phyloP scores from a whole-genome alignment of 2,888 invertebrate species.

The Acleris cristana region DNA sequence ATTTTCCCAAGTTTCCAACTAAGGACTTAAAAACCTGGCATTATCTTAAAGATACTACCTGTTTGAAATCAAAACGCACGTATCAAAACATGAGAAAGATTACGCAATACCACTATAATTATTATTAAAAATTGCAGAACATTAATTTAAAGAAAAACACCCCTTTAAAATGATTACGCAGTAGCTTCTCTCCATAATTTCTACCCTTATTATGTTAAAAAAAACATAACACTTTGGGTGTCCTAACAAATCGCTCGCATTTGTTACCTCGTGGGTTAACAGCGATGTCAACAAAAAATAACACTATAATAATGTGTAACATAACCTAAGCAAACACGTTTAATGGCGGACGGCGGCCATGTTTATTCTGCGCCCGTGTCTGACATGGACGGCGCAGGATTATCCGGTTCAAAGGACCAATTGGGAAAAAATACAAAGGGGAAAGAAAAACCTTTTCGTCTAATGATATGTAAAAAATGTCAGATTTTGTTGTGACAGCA shows the following conservation, averaged over 20 bases:
- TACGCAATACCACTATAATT: too few relatives aligned
- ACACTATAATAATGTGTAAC: conserved; percentile 70
- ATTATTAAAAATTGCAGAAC: too few relatives aligned
- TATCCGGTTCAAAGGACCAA: conserved; percentile 57
- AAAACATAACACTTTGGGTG: conserved; percentile 24
- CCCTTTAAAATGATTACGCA: conserved; percentile 18
- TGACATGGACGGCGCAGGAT: conserved; percentile 68
- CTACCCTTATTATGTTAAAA: conserved; percentile 23
- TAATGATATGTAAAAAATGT: conserved; percentile 3
- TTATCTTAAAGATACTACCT: too few relatives aligned
- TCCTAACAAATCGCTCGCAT: conserved; percentile 30
- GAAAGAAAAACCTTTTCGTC: background rate
- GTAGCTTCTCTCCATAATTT: conserved; percentile 5
- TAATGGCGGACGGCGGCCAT: conserved; percentile 63
- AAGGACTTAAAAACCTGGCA: too few relatives aligned
- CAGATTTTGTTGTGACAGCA: background rate
- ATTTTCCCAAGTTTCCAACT: too few relatives aligned
- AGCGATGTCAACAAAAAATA: conserved; percentile 53
- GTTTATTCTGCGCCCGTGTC: conserved; percentile 72
- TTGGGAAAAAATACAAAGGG: conserved; percentile 11
- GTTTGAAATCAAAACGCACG: too few relatives aligned
- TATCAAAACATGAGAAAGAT: too few relatives aligned
- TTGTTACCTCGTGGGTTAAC: conserved; percentile 32
- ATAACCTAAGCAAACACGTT: conserved; percentile 72
- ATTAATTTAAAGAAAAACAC: conserved; percentile 1